Conservation (phyloP, 2,888 invertebrate species). For the Scaptomyza reducta region DNA sequence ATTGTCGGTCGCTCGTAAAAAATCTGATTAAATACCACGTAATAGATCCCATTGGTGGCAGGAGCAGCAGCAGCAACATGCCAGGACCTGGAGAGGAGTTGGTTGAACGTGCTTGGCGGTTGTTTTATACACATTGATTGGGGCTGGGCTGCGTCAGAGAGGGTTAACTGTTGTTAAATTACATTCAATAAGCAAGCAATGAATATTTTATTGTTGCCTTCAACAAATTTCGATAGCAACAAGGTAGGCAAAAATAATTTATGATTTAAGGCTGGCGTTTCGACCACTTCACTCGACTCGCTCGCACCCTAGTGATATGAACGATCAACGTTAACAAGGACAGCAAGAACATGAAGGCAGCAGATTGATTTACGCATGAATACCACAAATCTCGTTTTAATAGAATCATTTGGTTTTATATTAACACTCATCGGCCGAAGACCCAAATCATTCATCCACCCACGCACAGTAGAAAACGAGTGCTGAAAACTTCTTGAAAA, state of each 20-base stretch:
- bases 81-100: not conserved
- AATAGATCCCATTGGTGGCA: conserved; percentile 70
- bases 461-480: not conserved
- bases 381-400: conserved; percentile 76
- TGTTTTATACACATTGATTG: conserved; percentile 52
- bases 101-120: not conserved
- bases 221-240: conserved; percentile 51
- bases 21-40: conserved; percentile 80
- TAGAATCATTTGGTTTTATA: conserved; percentile 77
- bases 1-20: conserved; percentile 77
- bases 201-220: conserved; percentile 82
- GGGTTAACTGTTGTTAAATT: conserved; percentile 81
- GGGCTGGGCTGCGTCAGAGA: conserved; percentile 29
- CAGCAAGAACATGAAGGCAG: conserved; percentile 59
- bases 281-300: not conserved
- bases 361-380: conserved; percentile 78
- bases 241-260: conserved; percentile 67
- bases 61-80: not conserved
- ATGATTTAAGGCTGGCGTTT: conserved; percentile 43
- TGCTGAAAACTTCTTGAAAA: not conserved
- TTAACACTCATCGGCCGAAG: conserved; percentile 38
- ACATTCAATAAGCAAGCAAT: conserved; percentile 84
- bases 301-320: not conserved
- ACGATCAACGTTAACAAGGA: conserved; percentile 41
- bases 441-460: not conserved